A percentile compares a stretch with the other conserved stretches of the same genome.
Conservation (phyloP, 2,888 invertebrate species). For the Synergus japonicus region DNA sequence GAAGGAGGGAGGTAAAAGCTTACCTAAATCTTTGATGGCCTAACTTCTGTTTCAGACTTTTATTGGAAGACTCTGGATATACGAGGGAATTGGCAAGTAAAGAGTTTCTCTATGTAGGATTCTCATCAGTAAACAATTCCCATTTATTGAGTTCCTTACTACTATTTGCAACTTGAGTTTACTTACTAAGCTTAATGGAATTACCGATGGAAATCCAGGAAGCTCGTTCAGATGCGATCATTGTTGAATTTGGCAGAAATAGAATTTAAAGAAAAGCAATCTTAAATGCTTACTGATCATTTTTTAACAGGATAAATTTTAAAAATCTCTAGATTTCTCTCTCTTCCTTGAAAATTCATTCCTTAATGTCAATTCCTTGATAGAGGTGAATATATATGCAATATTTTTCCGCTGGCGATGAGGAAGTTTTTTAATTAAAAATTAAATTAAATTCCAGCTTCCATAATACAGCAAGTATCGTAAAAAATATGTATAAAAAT, state of each 20-base stretch:
- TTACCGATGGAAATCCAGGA: slow-evolving; percentile 27
- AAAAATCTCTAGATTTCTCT: slow-evolving; percentile 1
- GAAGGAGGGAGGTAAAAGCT: background rate
- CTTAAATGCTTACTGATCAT: background rate
- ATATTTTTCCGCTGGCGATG: background rate
- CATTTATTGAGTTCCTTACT: slow-evolving; percentile 23
- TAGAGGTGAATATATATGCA: background rate
- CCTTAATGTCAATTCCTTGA: background rate
- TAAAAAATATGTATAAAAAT: background rate
- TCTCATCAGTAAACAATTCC: slow-evolving; percentile 33
- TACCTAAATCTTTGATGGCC: slow-evolving; percentile 11
- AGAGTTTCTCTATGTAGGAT: slow-evolving; percentile 20
- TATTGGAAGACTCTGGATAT: background rate
- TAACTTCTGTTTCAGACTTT: slow-evolving; percentile 21
- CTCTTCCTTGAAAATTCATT: background rate
- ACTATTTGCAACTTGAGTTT: slow-evolving; percentile 29
- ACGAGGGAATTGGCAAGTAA: slow-evolving; percentile 3
- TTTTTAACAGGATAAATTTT: slow-evolving; percentile 4
- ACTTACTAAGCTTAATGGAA: slow-evolving; percentile 38
- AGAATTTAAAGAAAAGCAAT: background rate
- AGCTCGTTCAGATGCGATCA: slow-evolving; percentile 24
- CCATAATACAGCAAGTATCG: background rate
- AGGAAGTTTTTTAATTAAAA: background rate
- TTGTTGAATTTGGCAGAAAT: slow-evolving; percentile 19
- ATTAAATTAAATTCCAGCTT: background rate